These are phyloP conservation scores for Bedellia somnulentella DNA, from an alignment of 2,888 invertebrate species.

Conservation along the genomic window DNA sequence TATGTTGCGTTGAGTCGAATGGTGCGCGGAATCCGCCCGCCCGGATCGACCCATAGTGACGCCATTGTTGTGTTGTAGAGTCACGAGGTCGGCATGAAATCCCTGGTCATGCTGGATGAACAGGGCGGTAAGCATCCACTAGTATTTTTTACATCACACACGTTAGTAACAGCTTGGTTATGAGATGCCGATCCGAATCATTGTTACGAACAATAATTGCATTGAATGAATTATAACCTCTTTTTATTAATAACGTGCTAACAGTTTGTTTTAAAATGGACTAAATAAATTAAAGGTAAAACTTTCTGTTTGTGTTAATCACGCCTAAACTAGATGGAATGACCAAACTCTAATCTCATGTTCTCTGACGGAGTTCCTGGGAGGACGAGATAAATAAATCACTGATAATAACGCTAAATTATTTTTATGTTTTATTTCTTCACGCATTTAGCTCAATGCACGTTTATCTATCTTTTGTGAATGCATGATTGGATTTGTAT, in stretches of 20 bases:
- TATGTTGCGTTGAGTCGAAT: slow-evolving; percentile 37
- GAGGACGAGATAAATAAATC: too few relatives aligned
- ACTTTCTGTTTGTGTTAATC: slow-evolving; percentile 38
- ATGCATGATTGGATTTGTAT: slow-evolving; percentile 47
- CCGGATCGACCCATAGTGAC: slow-evolving; percentile 60
- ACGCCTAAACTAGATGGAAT: slow-evolving; percentile 31
- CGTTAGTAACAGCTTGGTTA: slow-evolving; percentile 55
- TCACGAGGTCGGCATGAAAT: slow-evolving; percentile 99
- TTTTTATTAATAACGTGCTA: slow-evolving; percentile 41
- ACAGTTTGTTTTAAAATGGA: slow-evolving; percentile 45
- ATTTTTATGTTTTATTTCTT: slow-evolving; percentile 34
- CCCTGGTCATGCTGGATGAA: slow-evolving; percentile 99
- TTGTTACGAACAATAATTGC: slow-evolving; percentile 36
- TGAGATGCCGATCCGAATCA: slow-evolving; percentile 51
- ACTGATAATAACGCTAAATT: too few relatives aligned
- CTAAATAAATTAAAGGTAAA: slow-evolving; percentile 41
- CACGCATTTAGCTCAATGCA: slow-evolving; percentile 59
- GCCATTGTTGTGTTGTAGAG: slow-evolving; percentile 83
- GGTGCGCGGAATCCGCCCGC: slow-evolving; percentile 23
- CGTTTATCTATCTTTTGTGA: slow-evolving; percentile 50
- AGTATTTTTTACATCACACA: slow-evolving; percentile 55
- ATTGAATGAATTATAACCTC: slow-evolving; percentile 36
- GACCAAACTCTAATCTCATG: slow-evolving; percentile 20
- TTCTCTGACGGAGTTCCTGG: too few relatives aligned
- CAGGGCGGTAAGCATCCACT: slow-evolving; percentile 96